Conservation (phyloP, 2,797 vertebrate genomes). For the Galagoides demidoff region DNA sequence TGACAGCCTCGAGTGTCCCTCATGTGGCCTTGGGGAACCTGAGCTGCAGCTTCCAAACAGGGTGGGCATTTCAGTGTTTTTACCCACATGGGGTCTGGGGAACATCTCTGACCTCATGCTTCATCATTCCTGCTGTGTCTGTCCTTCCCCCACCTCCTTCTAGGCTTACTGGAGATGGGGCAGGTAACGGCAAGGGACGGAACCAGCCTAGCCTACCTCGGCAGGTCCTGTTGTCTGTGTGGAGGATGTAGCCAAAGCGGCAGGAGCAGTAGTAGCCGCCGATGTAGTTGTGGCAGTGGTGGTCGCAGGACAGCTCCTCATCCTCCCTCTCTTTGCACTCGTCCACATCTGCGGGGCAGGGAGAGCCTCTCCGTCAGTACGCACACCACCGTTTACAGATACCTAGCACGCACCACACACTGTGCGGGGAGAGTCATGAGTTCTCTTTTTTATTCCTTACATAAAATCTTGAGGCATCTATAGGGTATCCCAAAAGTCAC, state of each 20-base stretch:
- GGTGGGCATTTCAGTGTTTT: background rate
- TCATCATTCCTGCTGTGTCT: background rate
- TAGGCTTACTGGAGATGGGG: background rate
- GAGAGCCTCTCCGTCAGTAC: background rate
- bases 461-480: background rate
- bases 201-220: conserved; percentile 87
- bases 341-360: conserved; percentile 90
- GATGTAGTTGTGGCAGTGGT: conserved; percentile 97
- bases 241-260: conserved; percentile 95
- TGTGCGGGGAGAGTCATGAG: background rate
- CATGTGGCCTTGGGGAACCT: background rate
- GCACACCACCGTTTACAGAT: fast-evolving
- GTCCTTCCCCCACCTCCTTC: background rate
- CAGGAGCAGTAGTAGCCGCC: conserved; percentile 98
- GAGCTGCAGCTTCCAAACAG: background rate
- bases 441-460: background rate
- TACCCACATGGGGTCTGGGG: background rate
- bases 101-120: background rate
- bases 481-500: no score
- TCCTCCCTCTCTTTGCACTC: conserved; percentile 92
- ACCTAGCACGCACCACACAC: background rate
- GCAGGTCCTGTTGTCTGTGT: conserved; percentile 96
- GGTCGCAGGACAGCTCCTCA: conserved; percentile 93
- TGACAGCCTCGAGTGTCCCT: background rate
- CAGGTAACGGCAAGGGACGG: fast-evolving